Conservation (phyloP, 2,888 invertebrate species). For the Rhingia campestris region DNA sequence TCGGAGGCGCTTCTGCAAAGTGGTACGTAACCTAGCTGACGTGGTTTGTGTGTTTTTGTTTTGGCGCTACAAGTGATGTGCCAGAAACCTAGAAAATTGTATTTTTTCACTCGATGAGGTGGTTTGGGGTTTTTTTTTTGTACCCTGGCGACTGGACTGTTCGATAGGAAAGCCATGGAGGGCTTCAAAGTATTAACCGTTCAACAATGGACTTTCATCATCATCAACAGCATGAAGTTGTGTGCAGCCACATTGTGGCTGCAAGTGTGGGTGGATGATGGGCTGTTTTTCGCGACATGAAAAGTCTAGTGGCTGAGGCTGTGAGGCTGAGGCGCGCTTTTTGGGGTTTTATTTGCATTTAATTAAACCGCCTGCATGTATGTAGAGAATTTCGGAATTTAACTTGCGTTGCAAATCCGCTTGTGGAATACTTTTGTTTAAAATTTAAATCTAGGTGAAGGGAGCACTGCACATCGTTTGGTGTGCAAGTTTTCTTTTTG, state of each 20-base stretch:
- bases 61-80: conserved; percentile 65
- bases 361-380: conserved; percentile 31
- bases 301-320: neutral
- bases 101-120: conserved; percentile 14
- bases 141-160: conserved; percentile 13
- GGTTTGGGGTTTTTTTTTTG: conserved; percentile 29
- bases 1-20: conserved; percentile 38
- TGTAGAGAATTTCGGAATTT: conserved; percentile 26
- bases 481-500: too few relatives aligned
- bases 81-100: conserved; percentile 66
- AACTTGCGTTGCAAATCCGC: conserved; percentile 17
- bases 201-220: conserved; percentile 31
- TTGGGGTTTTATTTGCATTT: conserved; percentile 37
- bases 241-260: conserved; percentile 32
- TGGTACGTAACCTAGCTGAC: conserved; percentile 63
- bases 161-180: neutral
- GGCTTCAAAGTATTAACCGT: conserved; percentile 29
- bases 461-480: neutral
- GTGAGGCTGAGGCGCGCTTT: conserved; percentile 15
- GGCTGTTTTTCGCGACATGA: conserved; percentile 16
- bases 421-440: conserved; percentile 13
- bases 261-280: conserved; percentile 8
- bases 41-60: conserved; percentile 27
- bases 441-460: neutral
- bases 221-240: conserved; percentile 9